These are phyloP conservation scores for Fragum fragum DNA, from an alignment of 2,888 invertebrate genomes.

Conservation along the genomic window DNA sequence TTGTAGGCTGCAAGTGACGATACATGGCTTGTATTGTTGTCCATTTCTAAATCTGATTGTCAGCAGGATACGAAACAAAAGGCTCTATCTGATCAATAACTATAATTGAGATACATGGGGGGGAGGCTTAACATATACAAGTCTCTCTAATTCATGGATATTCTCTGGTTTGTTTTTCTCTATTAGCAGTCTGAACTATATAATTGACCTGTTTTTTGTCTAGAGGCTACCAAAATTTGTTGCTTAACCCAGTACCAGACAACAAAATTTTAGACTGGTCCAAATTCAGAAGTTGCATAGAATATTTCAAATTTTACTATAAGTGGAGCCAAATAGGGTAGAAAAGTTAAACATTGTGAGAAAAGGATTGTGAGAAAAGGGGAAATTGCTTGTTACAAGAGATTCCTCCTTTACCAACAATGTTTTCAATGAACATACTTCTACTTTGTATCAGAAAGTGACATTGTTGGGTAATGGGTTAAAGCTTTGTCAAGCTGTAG, in stretches of 20 bases:
- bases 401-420: constrained; percentile 13
- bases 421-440: too few species aligned
- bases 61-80: constrained; percentile 2
- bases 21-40: constrained; percentile 5
- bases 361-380: constrained; percentile 6
- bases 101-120: constrained; percentile 1
- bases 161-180: neutral
- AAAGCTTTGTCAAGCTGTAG: too few species aligned
- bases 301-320: too few species aligned
- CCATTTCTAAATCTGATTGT: constrained; percentile 16
- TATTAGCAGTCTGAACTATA: neutral
- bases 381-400: constrained; percentile 7
- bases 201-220: neutral
- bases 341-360: too few species aligned
- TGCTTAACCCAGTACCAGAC: neutral
- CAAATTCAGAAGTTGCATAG: too few species aligned
- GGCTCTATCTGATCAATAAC: constrained; percentile 11
- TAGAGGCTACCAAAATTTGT: too few species aligned
- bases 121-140: neutral
- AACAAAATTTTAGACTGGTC: neutral
- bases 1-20: constrained; percentile 22
- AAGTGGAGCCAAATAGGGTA: too few species aligned
- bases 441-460: too few species aligned
- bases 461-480: too few species aligned
- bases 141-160: neutral